Percentiles rank a stretch among this genome's conserved stretches.
Evolutionary conservation across 2,797 vertebrate genomes (phyloP).

Genomic region (Molossus alvarezi): DNA sequence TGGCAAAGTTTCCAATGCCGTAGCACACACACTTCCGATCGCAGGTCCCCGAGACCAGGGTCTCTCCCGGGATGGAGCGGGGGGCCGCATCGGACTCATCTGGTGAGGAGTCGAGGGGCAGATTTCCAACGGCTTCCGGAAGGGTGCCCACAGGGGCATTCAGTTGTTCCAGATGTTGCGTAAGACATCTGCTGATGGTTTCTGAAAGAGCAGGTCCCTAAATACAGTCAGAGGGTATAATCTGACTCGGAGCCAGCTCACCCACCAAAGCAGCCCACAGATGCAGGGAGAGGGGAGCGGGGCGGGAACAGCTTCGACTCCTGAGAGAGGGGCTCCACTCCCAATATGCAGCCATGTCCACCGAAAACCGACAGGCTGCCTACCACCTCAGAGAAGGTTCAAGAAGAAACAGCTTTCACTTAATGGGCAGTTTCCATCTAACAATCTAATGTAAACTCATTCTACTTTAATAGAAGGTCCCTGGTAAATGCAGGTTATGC

Average conservation of each 20-base stretch:
- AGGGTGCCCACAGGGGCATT: background rate
- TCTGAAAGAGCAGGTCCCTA: conserved; percentile 27
- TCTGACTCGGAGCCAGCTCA: background rate
- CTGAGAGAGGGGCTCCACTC: background rate
- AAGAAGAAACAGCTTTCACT: background rate
- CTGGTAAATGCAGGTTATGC: background rate
- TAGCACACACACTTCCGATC: conserved; percentile 93
- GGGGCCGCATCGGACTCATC: fast-evolving
- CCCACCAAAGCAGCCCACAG: background rate
- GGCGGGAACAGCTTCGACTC: background rate
- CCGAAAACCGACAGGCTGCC: no score
- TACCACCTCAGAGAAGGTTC: background rate
- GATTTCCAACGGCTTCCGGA: background rate
- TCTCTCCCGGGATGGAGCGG: background rate
- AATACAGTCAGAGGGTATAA: background rate
- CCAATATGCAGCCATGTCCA: fast-evolving
- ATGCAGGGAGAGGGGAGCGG: background rate
- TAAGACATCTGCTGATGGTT: conserved; percentile 65
- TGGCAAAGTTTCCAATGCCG: conserved; percentile 95
- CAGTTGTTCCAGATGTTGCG: background rate
- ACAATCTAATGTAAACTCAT: background rate
- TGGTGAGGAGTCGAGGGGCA: background rate
- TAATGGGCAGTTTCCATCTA: background rate
- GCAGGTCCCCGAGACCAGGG: fast-evolving
- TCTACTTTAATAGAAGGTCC: background rate